Evolutionary conservation across 2,113 vertebrate genomes (phyloP).

Genomic region (Eulemur rufifrons): DNA sequence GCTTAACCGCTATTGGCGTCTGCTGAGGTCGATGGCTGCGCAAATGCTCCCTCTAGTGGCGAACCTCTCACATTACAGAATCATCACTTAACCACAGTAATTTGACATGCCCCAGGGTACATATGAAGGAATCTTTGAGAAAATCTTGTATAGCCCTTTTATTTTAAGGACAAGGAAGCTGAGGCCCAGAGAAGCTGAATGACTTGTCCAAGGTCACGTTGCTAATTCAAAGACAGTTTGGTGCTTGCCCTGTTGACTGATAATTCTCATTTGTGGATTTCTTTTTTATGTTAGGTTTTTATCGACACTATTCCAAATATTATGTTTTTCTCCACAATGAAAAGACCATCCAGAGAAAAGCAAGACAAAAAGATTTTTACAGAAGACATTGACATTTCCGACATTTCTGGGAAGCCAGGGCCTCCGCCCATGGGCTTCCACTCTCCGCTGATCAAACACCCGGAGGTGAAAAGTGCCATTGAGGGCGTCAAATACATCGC

Average conservation of each 20-base stretch:
- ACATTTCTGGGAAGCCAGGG: slow-evolving; percentile 94
- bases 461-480: slow-evolving; percentile 96
- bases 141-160: not conserved
- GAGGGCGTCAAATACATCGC: slow-evolving; percentile 98
- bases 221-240: not conserved
- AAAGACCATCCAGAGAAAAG: slow-evolving; percentile 94
- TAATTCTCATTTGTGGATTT: not conserved
- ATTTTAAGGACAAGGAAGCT: not conserved
- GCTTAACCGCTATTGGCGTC: rapidly evolving
- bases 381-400: slow-evolving; percentile 97
- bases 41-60: slow-evolving; percentile 65
- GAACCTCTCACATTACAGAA: not conserved
- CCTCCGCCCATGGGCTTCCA: slow-evolving; percentile 91
- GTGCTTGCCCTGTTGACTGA: not conserved
- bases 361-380: slow-evolving; percentile 89
- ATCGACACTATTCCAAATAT: slow-evolving; percentile 97
- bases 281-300: slow-evolving; percentile 89
- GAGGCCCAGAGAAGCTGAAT: not conserved
- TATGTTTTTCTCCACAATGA: slow-evolving; percentile 99
- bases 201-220: not conserved
- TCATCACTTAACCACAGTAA: not conserved
- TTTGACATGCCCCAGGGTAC: too few species aligned
- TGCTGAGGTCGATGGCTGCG: not conserved
- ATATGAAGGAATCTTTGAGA: not conserved
- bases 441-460: slow-evolving; percentile 93